Conservation (phyloP, 2,888 invertebrate species). For the Rhingia campestris region DNA sequence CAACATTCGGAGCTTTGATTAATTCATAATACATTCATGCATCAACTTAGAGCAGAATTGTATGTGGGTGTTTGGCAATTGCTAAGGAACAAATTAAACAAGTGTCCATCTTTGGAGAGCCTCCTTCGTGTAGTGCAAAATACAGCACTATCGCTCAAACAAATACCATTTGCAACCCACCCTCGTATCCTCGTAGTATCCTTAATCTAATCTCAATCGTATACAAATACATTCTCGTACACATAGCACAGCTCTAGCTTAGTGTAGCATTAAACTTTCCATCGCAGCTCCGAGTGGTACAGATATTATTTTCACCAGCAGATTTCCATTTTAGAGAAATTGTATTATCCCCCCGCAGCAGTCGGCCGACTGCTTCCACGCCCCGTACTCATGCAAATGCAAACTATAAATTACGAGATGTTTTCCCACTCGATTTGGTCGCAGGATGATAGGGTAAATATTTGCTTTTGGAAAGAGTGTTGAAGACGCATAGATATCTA, state of each 20-base stretch:
- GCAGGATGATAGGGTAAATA: slow-evolving; percentile 68
- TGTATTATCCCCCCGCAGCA: background rate
- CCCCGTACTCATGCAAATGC: slow-evolving; percentile 53
- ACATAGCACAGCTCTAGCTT: background rate
- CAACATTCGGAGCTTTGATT: slow-evolving; percentile 36
- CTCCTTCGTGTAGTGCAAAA: background rate
- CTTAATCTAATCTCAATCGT: slow-evolving; percentile 38
- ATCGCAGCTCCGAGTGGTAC: slow-evolving; percentile 2
- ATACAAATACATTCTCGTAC: slow-evolving; percentile 12
- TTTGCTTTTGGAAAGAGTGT: slow-evolving; percentile 57
- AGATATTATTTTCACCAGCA: slow-evolving; percentile 60
- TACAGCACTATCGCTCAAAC: background rate
- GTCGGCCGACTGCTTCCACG: background rate
- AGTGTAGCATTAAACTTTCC: slow-evolving; percentile 30
- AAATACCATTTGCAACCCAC: background rate
- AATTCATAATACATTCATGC: slow-evolving; percentile 46
- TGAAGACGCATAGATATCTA: slow-evolving; percentile 55
- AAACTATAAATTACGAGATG: slow-evolving; percentile 73
- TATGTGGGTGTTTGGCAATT: slow-evolving; percentile 26
- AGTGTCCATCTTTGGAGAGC: slow-evolving; percentile 47
- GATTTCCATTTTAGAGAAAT: slow-evolving; percentile 53
- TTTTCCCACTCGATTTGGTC: slow-evolving; percentile 72
- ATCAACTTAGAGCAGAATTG: slow-evolving; percentile 12
- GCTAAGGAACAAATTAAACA: slow-evolving; percentile 56
- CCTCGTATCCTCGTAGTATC: slow-evolving; percentile 22